A percentile compares a stretch with the other conserved stretches of the same genome.
phyloP scores from a whole-genome alignment of 1,140 invertebrate genomes.

The Campoletis sonorensis region DNA sequence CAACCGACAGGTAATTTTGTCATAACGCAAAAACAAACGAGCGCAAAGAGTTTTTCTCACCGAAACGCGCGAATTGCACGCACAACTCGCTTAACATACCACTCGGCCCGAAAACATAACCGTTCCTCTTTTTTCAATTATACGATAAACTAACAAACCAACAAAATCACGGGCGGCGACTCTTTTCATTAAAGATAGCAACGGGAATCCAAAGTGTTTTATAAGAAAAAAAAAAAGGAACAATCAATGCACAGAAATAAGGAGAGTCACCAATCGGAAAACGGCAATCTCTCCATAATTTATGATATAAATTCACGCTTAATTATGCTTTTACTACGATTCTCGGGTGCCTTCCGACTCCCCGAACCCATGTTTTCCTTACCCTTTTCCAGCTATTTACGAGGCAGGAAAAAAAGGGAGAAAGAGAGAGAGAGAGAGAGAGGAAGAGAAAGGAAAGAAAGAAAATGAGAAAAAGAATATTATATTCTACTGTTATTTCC shows the following conservation, averaged over 20 bases:
- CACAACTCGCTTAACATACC: constrained; percentile 38
- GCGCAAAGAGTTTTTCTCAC: constrained; percentile 20
- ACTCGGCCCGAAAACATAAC: not conserved
- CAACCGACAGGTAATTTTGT: constrained; percentile 63
- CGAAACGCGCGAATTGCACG: constrained; percentile 35
- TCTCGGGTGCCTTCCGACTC: not conserved
- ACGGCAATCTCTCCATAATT: not conserved
- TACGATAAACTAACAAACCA: not conserved
- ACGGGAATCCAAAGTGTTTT: too few relatives aligned
- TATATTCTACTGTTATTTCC: constrained; percentile 44
- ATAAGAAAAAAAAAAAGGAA: too few relatives aligned
- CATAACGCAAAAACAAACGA: not conserved
- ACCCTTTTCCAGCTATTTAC: not conserved
- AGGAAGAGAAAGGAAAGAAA: not conserved
- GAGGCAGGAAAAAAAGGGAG: not conserved
- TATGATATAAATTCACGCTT: constrained; percentile 26
- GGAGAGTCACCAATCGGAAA: not conserved
- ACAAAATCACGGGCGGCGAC: too few relatives aligned
- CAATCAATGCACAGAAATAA: too few relatives aligned
- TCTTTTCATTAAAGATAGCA: not conserved
- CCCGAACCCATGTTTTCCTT: not conserved
- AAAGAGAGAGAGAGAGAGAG: not conserved
- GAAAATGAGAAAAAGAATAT: not conserved
- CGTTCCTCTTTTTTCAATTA: not conserved
- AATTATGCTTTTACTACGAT: constrained; percentile 24